Evolutionary conservation across 1,140 invertebrate species (phyloP).

Genomic region (Lepidurus arcticus): DNA sequence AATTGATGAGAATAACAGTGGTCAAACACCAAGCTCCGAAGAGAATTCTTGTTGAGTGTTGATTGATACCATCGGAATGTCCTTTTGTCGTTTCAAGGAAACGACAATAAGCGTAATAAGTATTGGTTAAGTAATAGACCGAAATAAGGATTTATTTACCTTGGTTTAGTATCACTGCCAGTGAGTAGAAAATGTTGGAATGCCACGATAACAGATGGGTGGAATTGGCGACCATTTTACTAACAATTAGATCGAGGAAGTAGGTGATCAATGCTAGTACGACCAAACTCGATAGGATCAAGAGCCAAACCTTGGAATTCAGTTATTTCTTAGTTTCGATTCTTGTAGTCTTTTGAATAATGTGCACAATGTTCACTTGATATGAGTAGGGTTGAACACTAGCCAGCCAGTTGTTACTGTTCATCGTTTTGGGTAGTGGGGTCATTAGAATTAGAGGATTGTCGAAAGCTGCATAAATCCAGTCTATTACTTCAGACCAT

Average conservation of each 20-base stretch:
- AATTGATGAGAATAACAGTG: not conserved
- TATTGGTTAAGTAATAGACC: too few species aligned
- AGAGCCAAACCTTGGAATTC: not conserved
- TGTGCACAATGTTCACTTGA: not conserved
- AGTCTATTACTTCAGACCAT: not conserved
- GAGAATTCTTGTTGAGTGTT: not conserved
- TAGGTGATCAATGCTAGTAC: too few species aligned
- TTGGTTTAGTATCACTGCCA: too few species aligned
- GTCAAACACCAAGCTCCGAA: not conserved
- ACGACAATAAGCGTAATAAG: too few species aligned
- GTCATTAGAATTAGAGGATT: not conserved
- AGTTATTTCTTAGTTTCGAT: too few species aligned
- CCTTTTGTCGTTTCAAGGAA: not conserved
- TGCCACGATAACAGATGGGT: too few species aligned
- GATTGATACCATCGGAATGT: not conserved
- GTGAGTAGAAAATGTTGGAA: too few species aligned
- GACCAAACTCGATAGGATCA: not conserved
- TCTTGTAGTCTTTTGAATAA: not conserved
- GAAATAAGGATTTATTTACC: too few species aligned
- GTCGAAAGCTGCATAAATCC: conserved; percentile 1
- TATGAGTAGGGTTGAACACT: not conserved
- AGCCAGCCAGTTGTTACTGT: not conserved
- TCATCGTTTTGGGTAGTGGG: not conserved
- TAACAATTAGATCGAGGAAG: too few species aligned
- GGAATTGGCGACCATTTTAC: too few species aligned